Percentiles rank a stretch among this genome's conserved stretches.
These are phyloP conservation scores for Ceratina calcarata DNA, from an alignment of 1,140 invertebrate species.

Conservation along the genomic window DNA sequence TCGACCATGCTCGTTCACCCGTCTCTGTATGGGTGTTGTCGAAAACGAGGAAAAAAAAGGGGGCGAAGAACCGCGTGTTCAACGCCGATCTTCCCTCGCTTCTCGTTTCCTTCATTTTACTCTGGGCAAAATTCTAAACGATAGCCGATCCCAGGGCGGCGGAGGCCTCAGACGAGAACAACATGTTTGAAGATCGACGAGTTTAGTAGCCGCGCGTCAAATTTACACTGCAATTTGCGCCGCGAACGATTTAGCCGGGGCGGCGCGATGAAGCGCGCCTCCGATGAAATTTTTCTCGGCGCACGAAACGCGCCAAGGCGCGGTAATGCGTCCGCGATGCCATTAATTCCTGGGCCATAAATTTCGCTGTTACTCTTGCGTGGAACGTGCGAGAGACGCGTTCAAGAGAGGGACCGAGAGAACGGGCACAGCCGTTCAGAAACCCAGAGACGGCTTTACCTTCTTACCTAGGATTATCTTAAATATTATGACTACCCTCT, in stretches of 20 bases:
- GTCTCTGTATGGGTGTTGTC: background rate
- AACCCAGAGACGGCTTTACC: slow-evolving; percentile 40
- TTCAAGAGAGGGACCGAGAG: too few relatives aligned
- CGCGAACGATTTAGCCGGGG: slow-evolving; percentile 28
- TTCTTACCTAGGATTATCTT: slow-evolving; percentile 67
- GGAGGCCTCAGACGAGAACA: background rate
- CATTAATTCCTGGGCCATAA: slow-evolving; percentile 42
- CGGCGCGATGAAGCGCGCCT: slow-evolving; percentile 21
- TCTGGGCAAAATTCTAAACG: background rate
- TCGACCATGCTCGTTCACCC: background rate
- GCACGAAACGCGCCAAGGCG: background rate
- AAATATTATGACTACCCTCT: slow-evolving; percentile 66
- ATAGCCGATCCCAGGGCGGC: background rate
- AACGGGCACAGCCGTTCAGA: background rate
- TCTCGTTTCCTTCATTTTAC: background rate
- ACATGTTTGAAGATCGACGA: background rate
- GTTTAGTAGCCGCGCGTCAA: slow-evolving; percentile 28
- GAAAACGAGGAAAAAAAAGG: background rate
- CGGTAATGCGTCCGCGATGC: background rate
- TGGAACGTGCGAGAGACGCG: slow-evolving; percentile 23
- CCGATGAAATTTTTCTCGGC: slow-evolving; percentile 38
- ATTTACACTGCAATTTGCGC: slow-evolving; percentile 42
- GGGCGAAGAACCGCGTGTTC: background rate
- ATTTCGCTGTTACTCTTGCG: slow-evolving; percentile 16
- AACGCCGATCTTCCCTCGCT: background rate